phyloP scores from a whole-genome alignment of 2,797 vertebrate genomes.

The Ambastaia sidthimunki region DNA sequence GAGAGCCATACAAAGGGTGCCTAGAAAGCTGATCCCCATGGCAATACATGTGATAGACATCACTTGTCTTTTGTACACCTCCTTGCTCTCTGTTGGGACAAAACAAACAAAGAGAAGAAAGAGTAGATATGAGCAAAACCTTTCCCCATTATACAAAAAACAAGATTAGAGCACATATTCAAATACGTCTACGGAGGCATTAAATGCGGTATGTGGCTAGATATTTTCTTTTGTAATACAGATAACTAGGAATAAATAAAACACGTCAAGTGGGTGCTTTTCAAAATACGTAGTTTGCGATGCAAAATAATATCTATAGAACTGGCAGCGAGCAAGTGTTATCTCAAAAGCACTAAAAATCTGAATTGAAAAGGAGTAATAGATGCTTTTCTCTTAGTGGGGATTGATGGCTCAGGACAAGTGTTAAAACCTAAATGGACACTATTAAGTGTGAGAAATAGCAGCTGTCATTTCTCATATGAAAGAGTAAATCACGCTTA shows the following conservation, averaged over 20 bases:
- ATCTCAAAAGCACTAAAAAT: neutral
- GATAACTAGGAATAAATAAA: constrained; percentile 29
- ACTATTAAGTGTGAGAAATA: constrained; percentile 77
- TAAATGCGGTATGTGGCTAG: neutral
- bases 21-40: constrained; percentile 93
- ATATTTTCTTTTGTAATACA: constrained; percentile 49
- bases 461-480: constrained; percentile 70
- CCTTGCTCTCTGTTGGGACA: constrained; percentile 77
- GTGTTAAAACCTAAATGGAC: constrained; percentile 68
- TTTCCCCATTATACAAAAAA: constrained; percentile 33
- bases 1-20: constrained; percentile 90
- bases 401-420: constrained; percentile 70
- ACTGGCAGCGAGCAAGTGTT: neutral
- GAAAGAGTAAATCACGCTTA: constrained; percentile 74
- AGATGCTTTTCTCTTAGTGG: constrained; percentile 66
- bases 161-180: neutral
- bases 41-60: constrained; percentile 93
- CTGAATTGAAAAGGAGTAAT: constrained; percentile 56
- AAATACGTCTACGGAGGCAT: neutral
- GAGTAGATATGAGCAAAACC: neutral
- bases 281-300: constrained; percentile 50
- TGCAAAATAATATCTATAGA: constrained; percentile 41
- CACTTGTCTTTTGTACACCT: constrained; percentile 82
- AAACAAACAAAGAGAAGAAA: constrained; percentile 35
- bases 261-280: constrained; percentile 52